Evolutionary conservation across 30 jellyfish, hydroid and myxozoan species (phyloP).

Genomic region (Aurelia aurita): DNA sequence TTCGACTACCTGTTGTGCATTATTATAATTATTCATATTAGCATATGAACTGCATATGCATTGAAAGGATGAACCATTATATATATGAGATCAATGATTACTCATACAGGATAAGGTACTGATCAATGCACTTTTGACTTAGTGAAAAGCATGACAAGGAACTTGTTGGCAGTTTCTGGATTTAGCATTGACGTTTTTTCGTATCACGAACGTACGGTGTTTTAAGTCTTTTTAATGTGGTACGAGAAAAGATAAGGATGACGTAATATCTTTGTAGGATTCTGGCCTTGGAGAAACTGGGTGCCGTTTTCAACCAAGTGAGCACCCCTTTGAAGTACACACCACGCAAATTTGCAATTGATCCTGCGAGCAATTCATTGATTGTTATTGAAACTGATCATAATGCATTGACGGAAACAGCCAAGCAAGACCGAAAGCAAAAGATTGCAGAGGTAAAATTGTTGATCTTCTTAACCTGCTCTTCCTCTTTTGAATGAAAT

Average conservation of each 20-base stretch:
- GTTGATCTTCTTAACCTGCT: no score
- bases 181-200: no score
- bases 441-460: slow-evolving; percentile 85
- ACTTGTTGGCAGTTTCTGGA: no score
- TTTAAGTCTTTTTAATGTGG: no score
- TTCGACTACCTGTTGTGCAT: no score
- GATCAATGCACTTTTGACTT: slow-evolving; percentile 16
- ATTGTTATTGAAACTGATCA: slow-evolving; percentile 94
- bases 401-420: slow-evolving; percentile 85
- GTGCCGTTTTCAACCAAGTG: slow-evolving; percentile 96
- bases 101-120: slow-evolving; percentile 29
- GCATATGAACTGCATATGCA: not conserved
- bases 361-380: slow-evolving; percentile 58
- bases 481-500: no score
- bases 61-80: slow-evolving; percentile 24
- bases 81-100: slow-evolving; percentile 4
- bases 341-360: slow-evolving; percentile 95
- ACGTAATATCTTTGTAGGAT: slow-evolving; percentile 56
- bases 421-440: slow-evolving; percentile 89
- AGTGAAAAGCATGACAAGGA: no score
- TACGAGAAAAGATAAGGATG: no score
- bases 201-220: no score
- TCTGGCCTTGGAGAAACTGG: slow-evolving; percentile 94
- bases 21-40: no score
- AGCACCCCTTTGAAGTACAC: slow-evolving; percentile 91